Evolutionary conservation across 2,113 vertebrate species (phyloP).

Genomic region (Setophaga kirtlandii): DNA sequence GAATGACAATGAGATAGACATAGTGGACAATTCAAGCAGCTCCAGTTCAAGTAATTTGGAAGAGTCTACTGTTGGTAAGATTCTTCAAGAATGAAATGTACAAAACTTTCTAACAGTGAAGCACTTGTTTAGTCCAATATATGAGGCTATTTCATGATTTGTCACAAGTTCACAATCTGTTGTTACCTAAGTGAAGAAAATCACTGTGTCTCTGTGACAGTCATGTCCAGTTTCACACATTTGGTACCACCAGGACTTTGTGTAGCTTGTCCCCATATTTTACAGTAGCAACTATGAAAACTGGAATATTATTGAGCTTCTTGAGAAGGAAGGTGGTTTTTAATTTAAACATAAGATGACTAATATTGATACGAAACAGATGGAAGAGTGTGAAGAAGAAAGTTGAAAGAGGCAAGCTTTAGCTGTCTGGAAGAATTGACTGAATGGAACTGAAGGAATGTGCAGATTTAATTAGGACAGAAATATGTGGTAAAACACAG

Average conservation of each 20-base stretch:
- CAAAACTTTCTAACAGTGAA: background rate
- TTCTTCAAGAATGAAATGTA: background rate
- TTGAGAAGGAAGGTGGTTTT: background rate
- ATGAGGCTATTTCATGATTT: background rate
- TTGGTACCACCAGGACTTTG: background rate
- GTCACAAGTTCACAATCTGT: background rate
- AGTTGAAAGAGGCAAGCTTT: background rate
- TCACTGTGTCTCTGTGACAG: background rate
- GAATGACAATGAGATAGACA: conserved; percentile 71
- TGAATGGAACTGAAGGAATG: background rate
- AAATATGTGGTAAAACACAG: background rate
- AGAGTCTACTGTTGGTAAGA: conserved; percentile 69
- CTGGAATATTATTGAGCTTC: background rate
- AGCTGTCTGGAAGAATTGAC: background rate
- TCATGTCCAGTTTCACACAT: background rate
- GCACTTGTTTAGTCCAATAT: background rate
- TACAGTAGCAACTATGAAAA: background rate
- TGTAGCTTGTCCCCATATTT: background rate
- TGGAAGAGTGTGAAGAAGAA: background rate
- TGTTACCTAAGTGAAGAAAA: background rate
- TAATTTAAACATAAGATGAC: background rate
- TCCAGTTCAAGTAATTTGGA: conserved; percentile 66
- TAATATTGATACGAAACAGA: background rate
- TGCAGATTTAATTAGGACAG: background rate
- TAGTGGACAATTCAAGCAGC: conserved; percentile 50